Percentiles rank a stretch among this genome's conserved stretches.
Conservation (phyloP, 2,797 vertebrate species). For the Selene dorsalis region DNA sequence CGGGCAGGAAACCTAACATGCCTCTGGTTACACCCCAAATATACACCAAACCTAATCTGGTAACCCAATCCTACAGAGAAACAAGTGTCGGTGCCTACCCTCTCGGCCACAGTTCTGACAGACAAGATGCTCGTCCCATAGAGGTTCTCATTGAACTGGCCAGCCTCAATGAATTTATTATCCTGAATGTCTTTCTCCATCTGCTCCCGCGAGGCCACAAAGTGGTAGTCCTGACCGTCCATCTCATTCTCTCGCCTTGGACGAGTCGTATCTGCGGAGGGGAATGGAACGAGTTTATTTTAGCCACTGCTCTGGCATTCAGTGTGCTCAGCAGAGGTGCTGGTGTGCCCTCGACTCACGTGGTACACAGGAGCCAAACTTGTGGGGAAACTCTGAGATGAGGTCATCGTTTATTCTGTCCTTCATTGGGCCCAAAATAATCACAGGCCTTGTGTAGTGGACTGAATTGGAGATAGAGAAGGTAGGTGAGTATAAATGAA, state of each 20-base stretch:
- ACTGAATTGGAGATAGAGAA: constrained; percentile 79
- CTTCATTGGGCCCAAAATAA: constrained; percentile 98
- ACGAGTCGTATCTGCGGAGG: constrained; percentile 92
- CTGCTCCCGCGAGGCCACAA: constrained; percentile 94
- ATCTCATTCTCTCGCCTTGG: constrained; percentile 95
- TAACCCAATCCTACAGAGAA: neutral
- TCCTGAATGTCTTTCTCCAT: constrained; percentile 99
- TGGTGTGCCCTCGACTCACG: constrained; percentile 85
- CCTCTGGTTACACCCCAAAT: constrained; percentile 13
- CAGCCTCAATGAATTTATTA: constrained; percentile 99
- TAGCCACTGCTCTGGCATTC: neutral
- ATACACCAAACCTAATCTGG: constrained; percentile 9
- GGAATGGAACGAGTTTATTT: neutral
- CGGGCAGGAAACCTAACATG: neutral
- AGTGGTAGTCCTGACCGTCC: constrained; percentile 98
- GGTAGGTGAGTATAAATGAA: constrained; percentile 2
- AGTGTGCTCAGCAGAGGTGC: neutral
- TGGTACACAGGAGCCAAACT: constrained; percentile 99
- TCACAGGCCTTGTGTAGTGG: constrained; percentile 97
- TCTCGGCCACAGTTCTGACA: constrained; percentile 95
- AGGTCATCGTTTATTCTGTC: constrained; percentile 98
- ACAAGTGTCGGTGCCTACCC: constrained; percentile 81
- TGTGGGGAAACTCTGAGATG: constrained; percentile 98
- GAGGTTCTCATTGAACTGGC: constrained; percentile 99
- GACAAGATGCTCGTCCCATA: constrained; percentile 99